Conservation (phyloP, 2,888 invertebrate genomes). For the Flexamia atlantica region DNA sequence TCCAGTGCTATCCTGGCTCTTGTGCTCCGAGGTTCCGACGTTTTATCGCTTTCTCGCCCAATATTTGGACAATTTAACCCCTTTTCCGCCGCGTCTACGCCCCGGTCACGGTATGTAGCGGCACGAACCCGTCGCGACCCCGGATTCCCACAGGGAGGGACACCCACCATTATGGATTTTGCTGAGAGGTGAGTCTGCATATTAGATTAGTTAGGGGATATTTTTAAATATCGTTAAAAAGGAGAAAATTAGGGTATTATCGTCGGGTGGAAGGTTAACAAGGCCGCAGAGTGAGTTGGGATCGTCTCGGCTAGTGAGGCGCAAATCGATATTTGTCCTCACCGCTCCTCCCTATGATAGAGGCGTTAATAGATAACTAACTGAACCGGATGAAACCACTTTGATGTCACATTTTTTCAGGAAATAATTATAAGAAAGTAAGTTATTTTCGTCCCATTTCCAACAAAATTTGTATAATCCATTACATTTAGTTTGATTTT, state of each 20-base stretch:
- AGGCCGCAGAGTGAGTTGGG: not conserved
- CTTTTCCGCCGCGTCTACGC: not conserved
- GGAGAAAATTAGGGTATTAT: not conserved
- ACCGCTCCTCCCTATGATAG: constrained; percentile 14
- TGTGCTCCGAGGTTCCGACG: not conserved
- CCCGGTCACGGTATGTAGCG: not conserved
- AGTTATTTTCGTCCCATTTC: no score
- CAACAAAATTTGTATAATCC: no score
- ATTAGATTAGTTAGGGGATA: not conserved
- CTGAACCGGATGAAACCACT: not conserved
- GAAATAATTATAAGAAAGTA: no score
- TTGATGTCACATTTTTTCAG: no score
- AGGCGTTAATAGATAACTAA: not conserved
- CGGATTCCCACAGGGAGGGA: not conserved
- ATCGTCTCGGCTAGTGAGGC: not conserved
- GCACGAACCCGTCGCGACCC: not conserved
- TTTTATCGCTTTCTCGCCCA: not conserved
- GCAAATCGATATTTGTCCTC: constrained; percentile 8
- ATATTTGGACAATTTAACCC: constrained; percentile 6
- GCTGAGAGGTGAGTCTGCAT: not conserved
- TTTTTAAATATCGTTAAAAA: not conserved
- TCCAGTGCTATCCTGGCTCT: not conserved
- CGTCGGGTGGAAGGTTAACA: not conserved
- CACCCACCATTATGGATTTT: constrained; percentile 1
- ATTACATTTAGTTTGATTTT: no score